phyloP scores from a whole-genome alignment of 2,797 vertebrate genomes.

The Rhincodon typus region DNA sequence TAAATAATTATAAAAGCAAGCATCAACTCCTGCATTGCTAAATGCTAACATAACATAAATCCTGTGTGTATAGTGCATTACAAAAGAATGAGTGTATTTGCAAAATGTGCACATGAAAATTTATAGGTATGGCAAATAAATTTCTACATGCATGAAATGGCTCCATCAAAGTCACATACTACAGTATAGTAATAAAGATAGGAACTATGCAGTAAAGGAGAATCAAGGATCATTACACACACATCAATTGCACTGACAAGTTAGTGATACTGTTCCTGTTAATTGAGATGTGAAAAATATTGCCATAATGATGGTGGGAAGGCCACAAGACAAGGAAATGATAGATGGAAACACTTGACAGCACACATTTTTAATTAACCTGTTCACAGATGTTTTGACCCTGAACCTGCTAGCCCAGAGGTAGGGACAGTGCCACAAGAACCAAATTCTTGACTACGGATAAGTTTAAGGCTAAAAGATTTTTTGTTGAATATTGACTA shows the following conservation, averaged over 20 bases:
- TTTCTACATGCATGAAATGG: neutral
- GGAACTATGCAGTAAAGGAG: neutral
- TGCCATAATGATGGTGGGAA: neutral
- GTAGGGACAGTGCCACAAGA: too few relatives aligned
- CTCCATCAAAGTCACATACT: neutral
- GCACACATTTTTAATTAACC: too few relatives aligned
- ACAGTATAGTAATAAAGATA: neutral
- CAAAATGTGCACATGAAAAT: neutral
- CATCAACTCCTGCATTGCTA: neutral
- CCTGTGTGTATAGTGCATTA: neutral
- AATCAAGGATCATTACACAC: neutral
- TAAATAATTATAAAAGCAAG: neutral
- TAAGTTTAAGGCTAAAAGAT: neutral
- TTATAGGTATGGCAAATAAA: neutral
- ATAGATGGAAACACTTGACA: neutral
- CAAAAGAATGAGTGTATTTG: neutral
- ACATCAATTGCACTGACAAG: neutral
- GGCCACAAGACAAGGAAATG: neutral
- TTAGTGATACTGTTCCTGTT: neutral
- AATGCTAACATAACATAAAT: neutral
- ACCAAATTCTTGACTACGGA: neutral
- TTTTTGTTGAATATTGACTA: neutral
- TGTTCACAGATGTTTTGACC: too few relatives aligned
- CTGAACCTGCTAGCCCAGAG: too few relatives aligned
- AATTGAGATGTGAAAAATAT: slow-evolving; percentile 7